A percentile compares a stretch with the other conserved stretches of the same genome.
These are phyloP conservation scores for Octodon degus DNA, from an alignment of 2,113 vertebrate species.

Conservation along the genomic window DNA sequence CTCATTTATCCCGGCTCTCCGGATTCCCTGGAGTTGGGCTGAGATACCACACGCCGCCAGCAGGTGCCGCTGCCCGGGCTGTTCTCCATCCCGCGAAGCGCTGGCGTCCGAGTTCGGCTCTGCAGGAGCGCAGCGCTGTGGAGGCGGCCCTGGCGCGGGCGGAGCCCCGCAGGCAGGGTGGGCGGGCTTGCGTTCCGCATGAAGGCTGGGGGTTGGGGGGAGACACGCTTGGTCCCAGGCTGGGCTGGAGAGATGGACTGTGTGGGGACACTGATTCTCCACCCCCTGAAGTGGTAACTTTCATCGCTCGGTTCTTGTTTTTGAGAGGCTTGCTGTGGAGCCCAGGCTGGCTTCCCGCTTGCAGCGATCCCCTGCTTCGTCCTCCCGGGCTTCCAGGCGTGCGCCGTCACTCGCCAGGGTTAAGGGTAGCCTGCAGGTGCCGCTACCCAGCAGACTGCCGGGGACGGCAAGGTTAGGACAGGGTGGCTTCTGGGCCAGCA, in stretches of 20 bases:
- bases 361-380: background rate
- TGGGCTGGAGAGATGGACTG: background rate
- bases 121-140: background rate
- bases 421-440: background rate
- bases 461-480: background rate
- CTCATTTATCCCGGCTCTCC: rapidly evolving
- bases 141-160: background rate
- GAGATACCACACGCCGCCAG: background rate
- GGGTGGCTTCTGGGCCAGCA: background rate
- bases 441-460: rapidly evolving
- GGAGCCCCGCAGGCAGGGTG: background rate
- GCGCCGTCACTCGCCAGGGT: background rate
- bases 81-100: background rate
- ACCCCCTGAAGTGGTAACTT: no score
- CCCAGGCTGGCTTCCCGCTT: background rate
- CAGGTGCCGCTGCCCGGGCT: background rate
- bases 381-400: background rate
- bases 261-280: background rate
- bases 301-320: background rate
- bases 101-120: background rate
- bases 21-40: background rate
- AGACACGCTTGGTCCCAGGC: no score
- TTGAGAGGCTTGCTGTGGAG: background rate
- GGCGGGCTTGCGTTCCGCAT: background rate
- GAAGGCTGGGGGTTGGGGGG: background rate